Evolutionary conservation across 1,140 invertebrate genomes (phyloP), one percentile per base, ranked within the genome.

Genomic region (Trinorchestia longiramus): DNA sequence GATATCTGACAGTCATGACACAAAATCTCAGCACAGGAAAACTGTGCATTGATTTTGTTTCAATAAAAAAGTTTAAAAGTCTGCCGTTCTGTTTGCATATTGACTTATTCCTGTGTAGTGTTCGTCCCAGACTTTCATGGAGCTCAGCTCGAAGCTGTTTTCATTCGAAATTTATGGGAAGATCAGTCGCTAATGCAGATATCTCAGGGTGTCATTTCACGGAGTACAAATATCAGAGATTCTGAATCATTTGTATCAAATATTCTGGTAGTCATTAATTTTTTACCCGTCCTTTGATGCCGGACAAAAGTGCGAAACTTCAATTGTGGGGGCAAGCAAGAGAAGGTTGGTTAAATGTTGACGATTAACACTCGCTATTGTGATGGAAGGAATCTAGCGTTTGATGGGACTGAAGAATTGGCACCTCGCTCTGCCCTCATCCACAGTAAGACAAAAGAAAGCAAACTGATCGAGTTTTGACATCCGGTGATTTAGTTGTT

Each of bases 391-490:
- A 19, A 45, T 45, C 17, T 45, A 43, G 92, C 43, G 92, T 94
- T 94, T 45, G 92, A 94, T 43, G 92, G 92, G 43, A 47, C 92
- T 45, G 40, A 94, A 94, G 92, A 94, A 94, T 47, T 94, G 43
- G 92, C 92, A 47, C 92, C 92, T 94, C 92, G 44, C 92, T 43
- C 43, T 45, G 43, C 44, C 44, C 92, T 94, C 92, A 94, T 94
- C 43, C 92, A 90, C 92, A 94, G 28, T n/a, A 94, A 94, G 92
- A 94, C 92, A 94, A 94, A 94, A 94, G 92, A 94, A 47, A 45
- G 44, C 92, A 94, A 45, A 94, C 92, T 94, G 92, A 94, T 94
- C 92, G 92, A 94, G 92, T 94, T 94, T 94, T 94, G 92, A 94
- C 92, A 94, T 94, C 92, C 92, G 92, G 92, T 94, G 92, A 94